Evolutionary conservation across 2,113 vertebrate species (phyloP).

Genomic region (Gyps fulvus): DNA sequence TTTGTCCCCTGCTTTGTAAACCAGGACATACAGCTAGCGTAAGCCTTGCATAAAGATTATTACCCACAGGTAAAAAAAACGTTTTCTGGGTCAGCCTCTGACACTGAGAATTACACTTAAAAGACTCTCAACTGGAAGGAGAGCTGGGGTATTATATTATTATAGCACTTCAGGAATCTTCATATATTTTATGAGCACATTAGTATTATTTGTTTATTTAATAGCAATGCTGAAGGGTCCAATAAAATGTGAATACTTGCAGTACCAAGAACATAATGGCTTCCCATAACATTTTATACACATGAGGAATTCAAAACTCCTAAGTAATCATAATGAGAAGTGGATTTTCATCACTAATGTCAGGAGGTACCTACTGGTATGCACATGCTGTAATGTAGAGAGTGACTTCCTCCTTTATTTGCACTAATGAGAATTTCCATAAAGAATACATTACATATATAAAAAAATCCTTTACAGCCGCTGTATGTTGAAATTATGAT

Average conservation of each 20-base stretch:
- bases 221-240: conserved; percentile 52
- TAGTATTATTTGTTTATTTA: conserved; percentile 69
- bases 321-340: conserved; percentile 54
- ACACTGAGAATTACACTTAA: not conserved
- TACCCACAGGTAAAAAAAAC: not conserved
- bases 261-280: conserved; percentile 48
- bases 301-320: conserved; percentile 51
- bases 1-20: not conserved
- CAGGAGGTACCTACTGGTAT: conserved; percentile 36
- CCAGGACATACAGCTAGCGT: not conserved
- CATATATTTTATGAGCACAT: conserved; percentile 37
- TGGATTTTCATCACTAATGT: conserved; percentile 50
- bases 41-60: not conserved
- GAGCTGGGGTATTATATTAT: conserved; percentile 20
- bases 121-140: not conserved
- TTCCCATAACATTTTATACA: conserved; percentile 59
- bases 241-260: conserved; percentile 61
- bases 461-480: conserved; percentile 37
- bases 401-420: conserved; percentile 40
- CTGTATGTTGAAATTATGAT: conserved; percentile 18
- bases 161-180: conserved; percentile 46
- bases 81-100: not conserved
- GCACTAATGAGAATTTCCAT: conserved; percentile 62
- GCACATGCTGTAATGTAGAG: not conserved
- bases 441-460: conserved; percentile 38